Percentiles rank a stretch among this genome's conserved stretches.
These are phyloP conservation scores for Semnopithecus entellus DNA, from an alignment of 2,113 vertebrate genomes.

Conservation along the genomic window DNA sequence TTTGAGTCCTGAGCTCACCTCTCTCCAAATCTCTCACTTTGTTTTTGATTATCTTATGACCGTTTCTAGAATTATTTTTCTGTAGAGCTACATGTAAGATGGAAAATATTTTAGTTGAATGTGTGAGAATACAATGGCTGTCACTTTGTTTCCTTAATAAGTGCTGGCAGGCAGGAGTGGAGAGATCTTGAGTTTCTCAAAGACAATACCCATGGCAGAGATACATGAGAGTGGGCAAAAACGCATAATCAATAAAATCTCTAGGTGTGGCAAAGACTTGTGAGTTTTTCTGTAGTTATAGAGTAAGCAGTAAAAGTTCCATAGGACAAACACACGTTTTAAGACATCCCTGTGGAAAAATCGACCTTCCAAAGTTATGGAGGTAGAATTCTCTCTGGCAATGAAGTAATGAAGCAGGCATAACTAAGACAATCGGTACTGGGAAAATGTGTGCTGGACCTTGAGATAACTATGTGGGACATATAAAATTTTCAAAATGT, in stretches of 20 bases:
- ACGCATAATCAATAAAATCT: background rate
- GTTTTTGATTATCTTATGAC: background rate
- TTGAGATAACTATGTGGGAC: background rate
- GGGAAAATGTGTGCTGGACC: background rate
- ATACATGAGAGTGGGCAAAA: background rate
- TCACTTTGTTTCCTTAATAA: background rate
- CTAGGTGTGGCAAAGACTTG: background rate
- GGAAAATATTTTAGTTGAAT: background rate
- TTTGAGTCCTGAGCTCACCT: background rate
- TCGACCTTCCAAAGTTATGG: background rate
- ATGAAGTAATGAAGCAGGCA: background rate
- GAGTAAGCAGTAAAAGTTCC: background rate
- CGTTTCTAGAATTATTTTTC: background rate
- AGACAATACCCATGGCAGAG: background rate
- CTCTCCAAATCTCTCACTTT: no score
- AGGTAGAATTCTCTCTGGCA: background rate
- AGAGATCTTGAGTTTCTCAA: background rate
- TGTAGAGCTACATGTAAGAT: background rate
- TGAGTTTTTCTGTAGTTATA: background rate
- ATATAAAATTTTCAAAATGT: background rate
- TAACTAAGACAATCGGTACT: background rate
- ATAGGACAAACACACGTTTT: background rate
- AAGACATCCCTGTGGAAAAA: background rate
- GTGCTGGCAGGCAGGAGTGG: background rate
- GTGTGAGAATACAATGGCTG: no score